Base-by-base conservation (phyloP, 1,140 invertebrate genomes). In the Ceratina calcarata region DNA sequence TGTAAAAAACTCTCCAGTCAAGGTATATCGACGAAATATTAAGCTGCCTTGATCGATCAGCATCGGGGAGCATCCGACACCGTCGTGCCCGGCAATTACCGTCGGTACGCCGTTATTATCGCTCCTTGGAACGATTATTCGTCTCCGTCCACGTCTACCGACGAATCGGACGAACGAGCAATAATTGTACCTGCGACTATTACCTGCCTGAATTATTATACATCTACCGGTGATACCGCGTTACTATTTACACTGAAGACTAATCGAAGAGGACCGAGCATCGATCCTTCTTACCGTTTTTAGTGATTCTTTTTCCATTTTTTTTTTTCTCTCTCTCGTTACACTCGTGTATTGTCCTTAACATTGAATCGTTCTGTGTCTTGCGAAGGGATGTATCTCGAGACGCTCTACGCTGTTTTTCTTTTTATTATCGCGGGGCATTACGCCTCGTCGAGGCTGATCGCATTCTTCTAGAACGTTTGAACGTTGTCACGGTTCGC, bases 11-110 rank as follows among this genome's bases (percentile, higher is more conserved):
- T 20, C 10, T 76, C 12, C 57, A 20, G 66, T 24, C 45, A 61
- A 49, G 69, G 67, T 80, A 84, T 84, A 84, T 84, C 83, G 71
- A 80, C 74, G 72, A 82, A 82, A 70, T 61, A 58, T 80, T 67
- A 71, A 84, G 67, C 57, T 72, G 58, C 68, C 60, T 84, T 73
- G 24, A 72, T 81, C 60, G 82, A 84, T 73, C 68, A 22, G 64
- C 45, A 68, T 76, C 32, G 77, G 24, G 66, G 24, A 24, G 66
- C 61, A 64, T 82, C 55, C 60, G 73, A 84, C 66, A 75, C 65
- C 49, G 49, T 79, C 76, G 69, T 45, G n/a, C 32, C 24, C 66
- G 67, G 67, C 70, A 24, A 67, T 83, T 83, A 65, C 60, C 58
- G 45, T 81, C 61, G 79, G 37, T 66, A 71, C 71, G 82, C 70